A percentile compares a stretch with the other conserved stretches of the same genome.
phyloP scores from a whole-genome alignment of 2,888 invertebrate genomes.

The Apamea anceps region DNA sequence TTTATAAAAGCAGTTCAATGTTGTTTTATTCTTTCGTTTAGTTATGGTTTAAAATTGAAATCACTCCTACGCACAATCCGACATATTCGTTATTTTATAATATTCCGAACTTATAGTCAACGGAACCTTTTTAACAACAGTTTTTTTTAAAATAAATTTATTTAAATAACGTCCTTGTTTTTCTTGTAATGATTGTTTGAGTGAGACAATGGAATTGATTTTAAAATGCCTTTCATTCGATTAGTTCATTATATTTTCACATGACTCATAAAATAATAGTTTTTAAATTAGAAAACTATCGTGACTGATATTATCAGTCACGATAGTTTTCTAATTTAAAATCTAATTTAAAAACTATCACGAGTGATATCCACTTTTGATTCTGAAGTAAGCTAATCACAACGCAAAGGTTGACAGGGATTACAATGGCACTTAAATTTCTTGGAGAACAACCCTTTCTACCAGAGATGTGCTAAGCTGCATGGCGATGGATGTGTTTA shows the following conservation, averaged over 20 bases:
- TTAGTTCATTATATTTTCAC: neutral
- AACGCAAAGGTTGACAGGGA: neutral
- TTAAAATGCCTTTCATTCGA: neutral
- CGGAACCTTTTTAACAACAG: too few species aligned
- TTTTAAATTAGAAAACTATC: neutral
- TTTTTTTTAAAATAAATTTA: neutral
- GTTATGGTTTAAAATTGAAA: too few species aligned
- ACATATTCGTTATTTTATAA: neutral
- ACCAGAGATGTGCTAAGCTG: neutral
- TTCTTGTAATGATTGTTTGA: neutral
- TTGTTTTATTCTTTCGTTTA: neutral
- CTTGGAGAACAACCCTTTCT: neutral
- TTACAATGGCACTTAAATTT: neutral
- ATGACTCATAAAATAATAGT: neutral
- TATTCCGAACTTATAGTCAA: neutral
- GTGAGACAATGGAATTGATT: neutral
- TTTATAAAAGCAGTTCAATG: neutral
- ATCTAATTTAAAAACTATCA: too few species aligned
- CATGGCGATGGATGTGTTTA: too few species aligned
- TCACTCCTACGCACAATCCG: neutral
- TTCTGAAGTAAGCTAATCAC: neutral
- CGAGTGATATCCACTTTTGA: neutral
- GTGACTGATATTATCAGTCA: neutral
- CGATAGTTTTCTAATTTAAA: too few species aligned
- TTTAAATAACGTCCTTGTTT: neutral